Evolutionary conservation across 2,888 invertebrate genomes (phyloP).

Genomic region (Anaspis maculata): DNA sequence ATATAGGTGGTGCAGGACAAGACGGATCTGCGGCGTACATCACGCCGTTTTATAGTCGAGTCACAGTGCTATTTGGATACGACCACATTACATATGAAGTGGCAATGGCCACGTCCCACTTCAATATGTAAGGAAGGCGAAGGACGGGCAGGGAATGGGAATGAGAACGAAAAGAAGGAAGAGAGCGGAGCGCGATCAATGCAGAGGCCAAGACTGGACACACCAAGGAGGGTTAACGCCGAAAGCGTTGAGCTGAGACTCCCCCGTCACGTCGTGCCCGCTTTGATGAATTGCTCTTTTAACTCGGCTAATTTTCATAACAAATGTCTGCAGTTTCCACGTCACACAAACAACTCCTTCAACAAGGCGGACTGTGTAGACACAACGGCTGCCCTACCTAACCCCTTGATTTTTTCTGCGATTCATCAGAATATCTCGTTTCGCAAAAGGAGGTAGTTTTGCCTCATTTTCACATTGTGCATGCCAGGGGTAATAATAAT

Average conservation of each 20-base stretch:
- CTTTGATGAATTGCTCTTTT: conserved; percentile 13
- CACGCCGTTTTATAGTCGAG: conserved; percentile 17
- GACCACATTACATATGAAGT: conserved; percentile 25
- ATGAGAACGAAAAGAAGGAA: conserved; percentile 14
- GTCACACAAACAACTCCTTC: neutral
- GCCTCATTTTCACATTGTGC: no score
- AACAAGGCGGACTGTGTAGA: no score
- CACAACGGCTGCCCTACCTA: no score
- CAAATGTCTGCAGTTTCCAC: conserved; percentile 9
- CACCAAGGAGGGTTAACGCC: conserved; percentile 9
- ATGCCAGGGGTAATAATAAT: no score
- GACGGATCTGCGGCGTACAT: conserved; percentile 12
- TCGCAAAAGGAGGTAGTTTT: no score
- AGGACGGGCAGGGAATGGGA: conserved; percentile 19
- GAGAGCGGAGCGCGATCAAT: conserved; percentile 11
- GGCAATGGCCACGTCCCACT: conserved; percentile 23
- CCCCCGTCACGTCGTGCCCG: neutral
- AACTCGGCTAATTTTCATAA: conserved; percentile 12
- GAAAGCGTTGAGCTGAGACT: conserved; percentile 9
- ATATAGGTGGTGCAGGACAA: no score
- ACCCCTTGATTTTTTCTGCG: no score
- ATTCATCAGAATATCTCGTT: no score
- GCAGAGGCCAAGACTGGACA: conserved; percentile 2
- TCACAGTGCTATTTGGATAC: conserved; percentile 24
- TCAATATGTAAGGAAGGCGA: conserved; percentile 23